A percentile compares a stretch with the other conserved stretches of the same genome.
phyloP scores from a whole-genome alignment of 2,113 vertebrate genomes.

The Dicerorhinus sumatrensis region DNA sequence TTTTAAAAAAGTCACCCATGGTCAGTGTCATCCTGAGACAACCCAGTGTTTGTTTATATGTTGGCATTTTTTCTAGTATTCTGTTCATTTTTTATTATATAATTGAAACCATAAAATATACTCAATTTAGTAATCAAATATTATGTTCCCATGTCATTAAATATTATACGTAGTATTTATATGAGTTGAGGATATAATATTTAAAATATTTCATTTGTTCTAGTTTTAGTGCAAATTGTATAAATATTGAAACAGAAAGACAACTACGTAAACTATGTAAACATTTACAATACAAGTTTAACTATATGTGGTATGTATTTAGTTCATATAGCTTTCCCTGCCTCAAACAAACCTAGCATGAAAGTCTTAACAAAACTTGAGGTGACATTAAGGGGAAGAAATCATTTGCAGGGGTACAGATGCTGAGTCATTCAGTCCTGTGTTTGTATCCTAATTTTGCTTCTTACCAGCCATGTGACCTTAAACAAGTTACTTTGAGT shows the following conservation, averaged over 20 bases:
- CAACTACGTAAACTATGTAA: not conserved
- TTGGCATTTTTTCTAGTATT: not conserved
- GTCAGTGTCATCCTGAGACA: not conserved
- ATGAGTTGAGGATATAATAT: not conserved
- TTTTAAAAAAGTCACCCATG: not conserved
- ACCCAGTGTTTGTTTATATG: not conserved
- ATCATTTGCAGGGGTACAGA: not conserved
- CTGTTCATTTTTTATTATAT: not conserved
- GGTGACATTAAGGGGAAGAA: not conserved
- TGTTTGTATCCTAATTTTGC: not conserved
- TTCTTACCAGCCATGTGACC: too few relatives aligned
- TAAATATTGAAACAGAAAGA: not conserved
- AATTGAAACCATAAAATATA: not conserved
- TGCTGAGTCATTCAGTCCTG: too few relatives aligned
- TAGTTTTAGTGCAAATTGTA: not conserved
- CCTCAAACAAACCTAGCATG: not conserved
- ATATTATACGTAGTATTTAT: not conserved
- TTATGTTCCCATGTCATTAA: not conserved
- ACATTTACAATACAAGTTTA: not conserved
- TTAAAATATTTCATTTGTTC: not conserved
- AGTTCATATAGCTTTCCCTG: not conserved
- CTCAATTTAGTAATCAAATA: not conserved
- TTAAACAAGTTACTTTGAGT: not conserved
- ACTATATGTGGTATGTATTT: not conserved
- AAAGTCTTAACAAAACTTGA: not conserved